Conservation (phyloP, 2,888 invertebrate genomes). For the Ichneumoninae sp. region DNA sequence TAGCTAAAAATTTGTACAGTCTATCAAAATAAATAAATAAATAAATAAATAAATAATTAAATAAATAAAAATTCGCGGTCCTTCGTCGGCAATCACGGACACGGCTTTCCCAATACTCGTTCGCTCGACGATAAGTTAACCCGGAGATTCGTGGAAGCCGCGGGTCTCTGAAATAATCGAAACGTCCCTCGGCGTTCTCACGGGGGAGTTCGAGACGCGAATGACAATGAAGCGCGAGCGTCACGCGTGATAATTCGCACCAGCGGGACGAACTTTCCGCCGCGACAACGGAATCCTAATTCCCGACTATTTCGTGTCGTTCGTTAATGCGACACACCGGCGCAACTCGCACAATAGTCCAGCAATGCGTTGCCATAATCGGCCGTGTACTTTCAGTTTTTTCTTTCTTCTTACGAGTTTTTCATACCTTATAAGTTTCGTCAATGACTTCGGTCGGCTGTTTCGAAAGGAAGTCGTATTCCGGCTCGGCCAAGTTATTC, state of each 20-base stretch:
- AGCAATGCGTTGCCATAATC: background rate
- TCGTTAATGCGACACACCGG: background rate
- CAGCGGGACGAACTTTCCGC: conserved; percentile 37
- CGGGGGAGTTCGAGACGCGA: conserved; percentile 36
- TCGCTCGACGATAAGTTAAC: conserved; percentile 33
- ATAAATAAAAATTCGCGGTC: conserved; percentile 9
- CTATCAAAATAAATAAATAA: background rate
- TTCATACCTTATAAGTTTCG: conserved; percentile 91
- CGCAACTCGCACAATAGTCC: background rate
- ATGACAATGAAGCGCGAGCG: conserved; percentile 36
- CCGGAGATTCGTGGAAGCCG: conserved; percentile 40
- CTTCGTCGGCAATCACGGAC: background rate
- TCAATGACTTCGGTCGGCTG: conserved; percentile 94
- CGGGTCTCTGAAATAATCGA: conserved; percentile 16
- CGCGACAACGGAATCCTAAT: conserved; percentile 31
- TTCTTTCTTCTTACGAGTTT: background rate
- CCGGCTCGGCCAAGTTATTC: conserved; percentile 92
- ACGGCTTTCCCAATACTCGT: conserved; percentile 36
- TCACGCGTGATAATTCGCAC: conserved; percentile 46
- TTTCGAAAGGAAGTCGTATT: conserved; percentile 93
- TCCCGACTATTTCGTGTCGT: conserved; percentile 10
- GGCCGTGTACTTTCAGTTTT: background rate
- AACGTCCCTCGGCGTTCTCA: conserved; percentile 31
- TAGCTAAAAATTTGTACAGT: too few species aligned
- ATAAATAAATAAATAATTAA: background rate